Evolutionary conservation across 1,140 invertebrate species (phyloP), one percentile per base, ranked within the genome.

Genomic region (Brachionus rotundiformis): DNA sequence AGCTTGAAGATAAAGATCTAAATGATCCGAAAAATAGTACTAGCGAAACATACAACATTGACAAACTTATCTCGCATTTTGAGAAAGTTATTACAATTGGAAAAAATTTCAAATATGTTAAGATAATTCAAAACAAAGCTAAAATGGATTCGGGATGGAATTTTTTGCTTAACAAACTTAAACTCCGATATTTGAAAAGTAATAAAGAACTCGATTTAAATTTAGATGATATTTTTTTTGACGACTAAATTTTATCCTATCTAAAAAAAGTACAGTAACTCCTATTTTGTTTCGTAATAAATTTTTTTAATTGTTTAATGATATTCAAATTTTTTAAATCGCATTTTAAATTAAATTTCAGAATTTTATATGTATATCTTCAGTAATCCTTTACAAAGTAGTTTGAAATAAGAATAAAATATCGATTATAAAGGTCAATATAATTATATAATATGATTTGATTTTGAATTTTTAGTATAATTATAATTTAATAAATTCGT

Each of bases 161-260:
- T 44, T 73, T 73, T 73, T 44, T 73, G 13, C 19, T 73, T 7
- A 73, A 73, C 27, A 16, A 73, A 44, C 19, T 73, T 3, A 73
- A 73, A 73, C 16, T 73, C 3, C 44, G 39, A 73, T 73, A 41
- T 25, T 41, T 73, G 10, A 73, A 73, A 44, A 8, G 25, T 44
- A 73, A 39, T 44, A 31, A 68, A 68, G 29, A 33, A 33, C 1
- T 68, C 3, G 68, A 44, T 44, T 31, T 27, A 41, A 25, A 31
- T 44, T 25, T 73, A 73, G 27, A 73, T 41, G 68, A 73, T 0
- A 25, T 73, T 31, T 8, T 44, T 41, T 25, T 73, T 8, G 68
- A 73, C 27, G 68, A 73, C 6, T 68, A 36, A 36, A 68, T 1
- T 33, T 68, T 68, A 7, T 19, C 23, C 7, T 23, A 16, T 68